Evolutionary conservation across 2,797 vertebrate species (phyloP).

Genomic region (Acrocephalus scirpaceus): DNA sequence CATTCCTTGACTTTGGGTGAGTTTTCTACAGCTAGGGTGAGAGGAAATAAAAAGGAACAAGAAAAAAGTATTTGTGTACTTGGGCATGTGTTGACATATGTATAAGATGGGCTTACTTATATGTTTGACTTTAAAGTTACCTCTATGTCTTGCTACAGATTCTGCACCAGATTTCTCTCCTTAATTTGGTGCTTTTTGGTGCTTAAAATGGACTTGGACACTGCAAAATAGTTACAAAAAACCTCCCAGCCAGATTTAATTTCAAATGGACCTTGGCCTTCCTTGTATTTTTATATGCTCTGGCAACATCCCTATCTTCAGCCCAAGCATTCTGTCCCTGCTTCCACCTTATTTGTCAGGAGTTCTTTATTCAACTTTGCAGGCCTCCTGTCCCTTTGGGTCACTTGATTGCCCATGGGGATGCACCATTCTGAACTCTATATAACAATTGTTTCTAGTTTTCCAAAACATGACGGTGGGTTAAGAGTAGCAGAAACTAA

Average conservation of each 20-base stretch:
- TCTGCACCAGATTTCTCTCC: not conserved
- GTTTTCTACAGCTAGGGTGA: not conserved
- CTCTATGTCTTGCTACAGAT: not conserved
- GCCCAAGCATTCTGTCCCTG: not conserved
- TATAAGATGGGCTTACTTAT: not conserved
- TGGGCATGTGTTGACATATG: accelerated
- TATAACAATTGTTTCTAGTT: not conserved
- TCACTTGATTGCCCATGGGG: not conserved
- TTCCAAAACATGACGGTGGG: not conserved
- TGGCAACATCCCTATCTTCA: not conserved
- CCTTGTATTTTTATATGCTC: not conserved
- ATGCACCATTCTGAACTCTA: not conserved
- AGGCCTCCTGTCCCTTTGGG: not conserved
- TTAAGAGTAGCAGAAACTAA: not conserved
- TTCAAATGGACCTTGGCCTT: not conserved
- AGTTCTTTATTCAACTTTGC: not conserved
- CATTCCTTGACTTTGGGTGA: not conserved
- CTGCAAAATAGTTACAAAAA: not conserved
- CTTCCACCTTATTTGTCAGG: not conserved
- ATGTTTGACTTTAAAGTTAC: not conserved
- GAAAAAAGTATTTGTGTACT: not conserved
- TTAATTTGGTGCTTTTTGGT: not conserved
- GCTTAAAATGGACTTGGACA: not conserved
- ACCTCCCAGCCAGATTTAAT: not conserved
- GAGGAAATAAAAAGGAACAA: not conserved